Percentiles rank a stretch among this genome's conserved stretches.
These are phyloP conservation scores for Thyatira batis DNA, from an alignment of 2,888 invertebrate genomes.

Conservation along the genomic window DNA sequence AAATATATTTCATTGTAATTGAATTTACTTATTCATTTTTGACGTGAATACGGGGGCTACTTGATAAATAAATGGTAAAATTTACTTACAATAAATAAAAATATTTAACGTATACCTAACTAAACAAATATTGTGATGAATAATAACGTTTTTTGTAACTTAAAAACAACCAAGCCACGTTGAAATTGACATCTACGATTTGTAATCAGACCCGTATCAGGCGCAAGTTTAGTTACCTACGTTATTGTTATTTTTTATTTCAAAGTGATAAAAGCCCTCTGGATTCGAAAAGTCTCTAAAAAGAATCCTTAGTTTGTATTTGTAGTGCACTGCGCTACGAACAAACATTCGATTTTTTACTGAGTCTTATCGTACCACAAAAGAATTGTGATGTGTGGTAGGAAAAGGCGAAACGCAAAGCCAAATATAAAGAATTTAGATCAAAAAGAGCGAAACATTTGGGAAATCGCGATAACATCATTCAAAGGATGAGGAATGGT, in stretches of 20 bases:
- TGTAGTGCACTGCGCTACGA: slow-evolving; percentile 37
- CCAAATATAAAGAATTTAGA: slow-evolving; percentile 73
- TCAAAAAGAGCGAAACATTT: slow-evolving; percentile 76
- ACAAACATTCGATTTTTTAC: slow-evolving; percentile 60
- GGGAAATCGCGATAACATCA: slow-evolving; percentile 74
- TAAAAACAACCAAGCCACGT: no score
- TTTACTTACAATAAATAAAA: no score
- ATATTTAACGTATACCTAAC: no score
- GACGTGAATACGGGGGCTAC: background rate
- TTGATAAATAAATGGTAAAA: no score
- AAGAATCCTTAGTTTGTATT: slow-evolving; percentile 24
- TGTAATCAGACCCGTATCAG: background rate
- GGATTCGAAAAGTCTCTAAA: slow-evolving; percentile 16
- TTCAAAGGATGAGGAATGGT: slow-evolving; percentile 75
- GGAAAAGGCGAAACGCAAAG: slow-evolving; percentile 65
- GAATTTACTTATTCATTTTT: background rate
- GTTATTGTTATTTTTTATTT: background rate
- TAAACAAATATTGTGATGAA: no score
- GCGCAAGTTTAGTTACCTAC: background rate
- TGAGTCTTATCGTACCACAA: slow-evolving; percentile 62
- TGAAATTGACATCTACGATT: no score
- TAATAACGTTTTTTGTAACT: no score
- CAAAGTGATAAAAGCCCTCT: background rate
- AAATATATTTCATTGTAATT: background rate
- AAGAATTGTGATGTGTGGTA: slow-evolving; percentile 69